Evolutionary conservation across 2,888 invertebrate genomes (phyloP), one percentile per base, ranked within the genome.

Genomic region (Xestia c-nigrum): DNA sequence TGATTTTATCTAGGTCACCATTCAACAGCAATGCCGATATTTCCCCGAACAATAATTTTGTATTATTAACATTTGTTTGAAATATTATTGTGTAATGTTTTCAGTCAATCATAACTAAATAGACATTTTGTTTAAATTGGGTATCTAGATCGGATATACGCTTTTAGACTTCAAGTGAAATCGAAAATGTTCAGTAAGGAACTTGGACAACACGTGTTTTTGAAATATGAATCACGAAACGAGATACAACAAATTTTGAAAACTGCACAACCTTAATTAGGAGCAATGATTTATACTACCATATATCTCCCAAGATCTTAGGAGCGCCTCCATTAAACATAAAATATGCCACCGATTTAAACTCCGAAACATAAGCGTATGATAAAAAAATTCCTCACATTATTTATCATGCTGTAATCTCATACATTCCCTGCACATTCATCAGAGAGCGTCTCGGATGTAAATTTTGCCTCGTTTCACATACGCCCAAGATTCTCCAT

Each of bases 391-490:
- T 70, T 84, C 86, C 72, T 72, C 82, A 78, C 85, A 87, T 89
- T 90, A 90, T 90, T 90, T 88, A 90, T 90, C 89, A 85, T 65
- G 72, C 79, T 79, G 89, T 89, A 87, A 89, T 89, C 88, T 89
- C 83, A 83, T 89, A 87, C 79, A 80, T 87, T 86, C 83, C 73
- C 79, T 86, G 69, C 82, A 86, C 86, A 89, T 89, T 88, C 86
- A 87, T 89, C 90, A 89, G 88, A 80, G 50, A 80, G 82, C 80
- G 80, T 87, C 85, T 87, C 86, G 78, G 82, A 88, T 87, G 88
- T 82, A 88, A 89, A 88, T 91, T 89, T 89, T 89, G 89, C 88
- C 87, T 81, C 87, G 83, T 85, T 77, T 78, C 87, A 86, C 89
- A 89, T 83, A 86, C 80, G 69, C 75, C 73, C 82, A 87, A 86